phyloP scores from a whole-genome alignment of 2,888 invertebrate genomes.

The Ochropleura leucogaster region DNA sequence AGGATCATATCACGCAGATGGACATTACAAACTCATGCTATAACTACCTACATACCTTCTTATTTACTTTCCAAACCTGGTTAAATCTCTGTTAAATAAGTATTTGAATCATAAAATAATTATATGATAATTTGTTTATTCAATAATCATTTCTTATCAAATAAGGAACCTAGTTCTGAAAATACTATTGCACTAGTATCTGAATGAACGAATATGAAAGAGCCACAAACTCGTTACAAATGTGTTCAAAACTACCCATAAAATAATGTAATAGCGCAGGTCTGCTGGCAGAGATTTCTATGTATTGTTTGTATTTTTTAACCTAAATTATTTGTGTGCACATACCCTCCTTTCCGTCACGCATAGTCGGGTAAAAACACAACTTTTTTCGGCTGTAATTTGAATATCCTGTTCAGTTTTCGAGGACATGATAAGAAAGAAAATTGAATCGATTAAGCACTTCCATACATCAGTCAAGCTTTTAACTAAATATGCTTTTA shows the following conservation, averaged over 20 bases:
- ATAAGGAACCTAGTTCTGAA: background rate
- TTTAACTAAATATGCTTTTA: conserved; percentile 44
- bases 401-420: conserved; percentile 64
- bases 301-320: too few species aligned
- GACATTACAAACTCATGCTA: conserved; percentile 15
- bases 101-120: too few species aligned
- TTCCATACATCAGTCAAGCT: conserved; percentile 46
- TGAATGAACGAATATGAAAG: background rate
- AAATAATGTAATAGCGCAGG: too few species aligned
- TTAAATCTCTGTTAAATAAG: background rate
- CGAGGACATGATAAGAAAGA: conserved; percentile 54
- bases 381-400: conserved; percentile 46
- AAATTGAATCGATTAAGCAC: conserved; percentile 63
- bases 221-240: too few species aligned
- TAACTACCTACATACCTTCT: background rate
- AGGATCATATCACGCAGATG: conserved; percentile 27
- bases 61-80: conserved; percentile 11
- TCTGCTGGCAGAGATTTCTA: too few species aligned
- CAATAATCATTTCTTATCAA: background rate
- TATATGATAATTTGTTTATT: too few species aligned
- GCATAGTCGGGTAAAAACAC: background rate
- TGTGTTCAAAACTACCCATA: too few species aligned
- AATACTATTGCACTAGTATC: background rate
- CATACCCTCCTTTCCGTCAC: too few species aligned
- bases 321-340: too few species aligned